phyloP scores from a whole-genome alignment of 2,888 invertebrate species.

The Sinhomidia bicolor region DNA sequence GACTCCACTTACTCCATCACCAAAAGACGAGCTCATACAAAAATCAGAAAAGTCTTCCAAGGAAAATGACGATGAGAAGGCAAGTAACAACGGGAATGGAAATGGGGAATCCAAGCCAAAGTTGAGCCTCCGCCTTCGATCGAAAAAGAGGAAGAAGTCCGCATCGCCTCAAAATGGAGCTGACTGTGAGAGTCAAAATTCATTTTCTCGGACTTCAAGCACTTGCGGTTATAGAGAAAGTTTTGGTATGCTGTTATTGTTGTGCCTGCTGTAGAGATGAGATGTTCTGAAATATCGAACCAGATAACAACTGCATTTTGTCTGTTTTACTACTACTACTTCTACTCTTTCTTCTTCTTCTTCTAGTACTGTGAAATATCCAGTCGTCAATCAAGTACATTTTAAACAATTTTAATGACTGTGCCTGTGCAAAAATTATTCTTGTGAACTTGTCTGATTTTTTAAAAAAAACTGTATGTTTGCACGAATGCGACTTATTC shows the following conservation, averaged over 20 bases:
- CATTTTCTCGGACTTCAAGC: constrained; percentile 90
- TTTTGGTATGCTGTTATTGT: constrained; percentile 82
- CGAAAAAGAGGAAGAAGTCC: constrained; percentile 77
- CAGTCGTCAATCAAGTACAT: background rate
- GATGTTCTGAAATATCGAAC: constrained; percentile 50
- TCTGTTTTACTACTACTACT: background rate
- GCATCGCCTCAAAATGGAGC: constrained; percentile 78
- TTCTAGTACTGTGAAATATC: constrained; percentile 19
- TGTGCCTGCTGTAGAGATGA: constrained; percentile 71
- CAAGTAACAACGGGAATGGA: constrained; percentile 72
- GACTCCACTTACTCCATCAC: constrained; percentile 78
- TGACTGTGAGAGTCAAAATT: constrained; percentile 84
- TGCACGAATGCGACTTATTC: constrained; percentile 14
- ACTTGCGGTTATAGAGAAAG: constrained; percentile 92
- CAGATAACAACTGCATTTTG: constrained; percentile 58
- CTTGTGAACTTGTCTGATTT: constrained; percentile 14
- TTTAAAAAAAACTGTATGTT: constrained; percentile 16
- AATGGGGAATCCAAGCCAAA: constrained; percentile 72
- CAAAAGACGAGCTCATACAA: constrained; percentile 75
- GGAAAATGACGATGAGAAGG: constrained; percentile 71
- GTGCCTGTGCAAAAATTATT: background rate
- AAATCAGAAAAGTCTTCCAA: constrained; percentile 52
- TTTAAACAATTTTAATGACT: background rate
- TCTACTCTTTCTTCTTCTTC: too few relatives aligned
- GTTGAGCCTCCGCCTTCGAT: constrained; percentile 76